These are phyloP conservation scores for Hesperophylax magnus DNA, from an alignment of 1,140 invertebrate genomes.

Conservation along the genomic window DNA sequence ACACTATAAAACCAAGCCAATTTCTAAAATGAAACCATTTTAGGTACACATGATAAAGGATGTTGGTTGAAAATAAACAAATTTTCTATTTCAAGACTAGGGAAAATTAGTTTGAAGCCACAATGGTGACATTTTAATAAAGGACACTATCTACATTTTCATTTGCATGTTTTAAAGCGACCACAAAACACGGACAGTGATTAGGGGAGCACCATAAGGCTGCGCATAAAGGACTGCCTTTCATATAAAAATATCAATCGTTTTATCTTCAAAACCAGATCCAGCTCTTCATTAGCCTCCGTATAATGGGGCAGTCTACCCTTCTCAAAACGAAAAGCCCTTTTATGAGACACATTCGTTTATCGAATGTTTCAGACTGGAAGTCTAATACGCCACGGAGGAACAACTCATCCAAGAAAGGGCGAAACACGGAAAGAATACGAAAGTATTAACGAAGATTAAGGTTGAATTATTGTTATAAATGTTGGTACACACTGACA, in stretches of 20 bases:
- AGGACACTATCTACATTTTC: constrained; percentile 9
- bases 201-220: constrained; percentile 13
- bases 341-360: constrained; percentile 49
- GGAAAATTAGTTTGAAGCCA: constrained; percentile 24
- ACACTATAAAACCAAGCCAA: no score
- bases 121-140: constrained; percentile 23
- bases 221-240: constrained; percentile 22
- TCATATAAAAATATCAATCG: constrained; percentile 39
- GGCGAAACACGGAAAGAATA: constrained; percentile 31
- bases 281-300: constrained; percentile 34
- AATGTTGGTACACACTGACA: no score
- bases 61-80: neutral
- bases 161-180: constrained; percentile 3
- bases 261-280: constrained; percentile 37
- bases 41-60: neutral
- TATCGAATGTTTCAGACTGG: constrained; percentile 39
- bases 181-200: constrained; percentile 29
- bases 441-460: constrained; percentile 8
- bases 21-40: neutral
- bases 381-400: constrained; percentile 12
- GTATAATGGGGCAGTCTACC: constrained; percentile 31
- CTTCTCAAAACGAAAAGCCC: constrained; percentile 42
- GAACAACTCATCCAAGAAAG: constrained; percentile 7
- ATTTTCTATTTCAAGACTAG: neutral
- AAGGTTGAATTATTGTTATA: no score